These are phyloP conservation scores for Dendrocopos noguchii DNA, from an alignment of 2,113 vertebrate species.

Conservation along the genomic window DNA sequence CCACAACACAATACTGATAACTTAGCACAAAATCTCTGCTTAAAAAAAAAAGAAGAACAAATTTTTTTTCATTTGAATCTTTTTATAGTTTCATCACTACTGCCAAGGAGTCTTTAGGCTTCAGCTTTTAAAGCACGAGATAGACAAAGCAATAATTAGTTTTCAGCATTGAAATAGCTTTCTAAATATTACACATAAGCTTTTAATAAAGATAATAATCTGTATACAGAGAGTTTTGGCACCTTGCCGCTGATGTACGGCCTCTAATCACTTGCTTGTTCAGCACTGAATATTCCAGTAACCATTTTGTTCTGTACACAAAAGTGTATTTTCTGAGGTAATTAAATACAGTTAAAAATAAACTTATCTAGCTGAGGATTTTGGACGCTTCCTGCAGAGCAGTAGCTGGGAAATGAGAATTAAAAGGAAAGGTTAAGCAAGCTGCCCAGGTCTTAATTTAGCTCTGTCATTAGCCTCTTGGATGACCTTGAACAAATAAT, in stretches of 20 bases:
- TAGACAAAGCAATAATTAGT: neutral
- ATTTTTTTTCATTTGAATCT: neutral
- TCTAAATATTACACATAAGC: neutral
- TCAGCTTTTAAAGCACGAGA: neutral
- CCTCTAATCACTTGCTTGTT: neutral
- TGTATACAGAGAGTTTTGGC: neutral
- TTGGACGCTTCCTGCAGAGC: neutral
- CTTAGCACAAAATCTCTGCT: neutral
- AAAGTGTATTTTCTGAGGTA: neutral
- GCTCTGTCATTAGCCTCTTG: neutral
- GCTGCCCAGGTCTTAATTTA: neutral
- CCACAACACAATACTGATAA: too few relatives aligned
- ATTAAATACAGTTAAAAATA: neutral
- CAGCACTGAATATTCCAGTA: neutral
- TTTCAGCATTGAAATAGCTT: neutral
- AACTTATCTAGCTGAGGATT: neutral
- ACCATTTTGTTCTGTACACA: too few relatives aligned
- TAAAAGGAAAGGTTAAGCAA: neutral
- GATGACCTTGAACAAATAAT: neutral
- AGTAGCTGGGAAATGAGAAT: neutral
- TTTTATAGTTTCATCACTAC: neutral
- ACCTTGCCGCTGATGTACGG: neutral
- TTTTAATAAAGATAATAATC: constrained; percentile 25
- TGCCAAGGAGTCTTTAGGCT: neutral
- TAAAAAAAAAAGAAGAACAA: neutral